phyloP scores from a whole-genome alignment of 2,888 invertebrate genomes.

The Nipponacmea schrenckii region DNA sequence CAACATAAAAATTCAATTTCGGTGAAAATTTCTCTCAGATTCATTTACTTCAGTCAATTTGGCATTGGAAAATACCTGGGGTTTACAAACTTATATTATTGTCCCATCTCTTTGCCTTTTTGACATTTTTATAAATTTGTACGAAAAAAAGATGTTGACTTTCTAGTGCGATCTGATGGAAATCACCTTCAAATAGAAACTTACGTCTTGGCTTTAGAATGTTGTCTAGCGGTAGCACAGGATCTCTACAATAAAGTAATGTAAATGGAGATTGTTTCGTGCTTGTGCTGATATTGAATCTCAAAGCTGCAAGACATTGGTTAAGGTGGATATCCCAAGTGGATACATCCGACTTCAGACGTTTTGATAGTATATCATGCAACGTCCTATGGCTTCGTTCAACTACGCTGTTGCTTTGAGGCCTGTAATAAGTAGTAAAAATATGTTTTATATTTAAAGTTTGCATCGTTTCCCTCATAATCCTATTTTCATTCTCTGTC shows the following conservation, averaged over 20 bases:
- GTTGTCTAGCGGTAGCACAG: conserved; percentile 29
- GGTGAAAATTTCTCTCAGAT: too few relatives aligned
- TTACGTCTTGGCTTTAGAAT: conserved; percentile 25
- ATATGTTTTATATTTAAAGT: neutral
- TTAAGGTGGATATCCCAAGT: conserved; percentile 32
- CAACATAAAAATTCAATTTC: too few relatives aligned
- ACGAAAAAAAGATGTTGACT: conserved; percentile 30
- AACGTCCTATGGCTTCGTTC: conserved; percentile 26
- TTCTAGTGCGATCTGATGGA: conserved; percentile 28
- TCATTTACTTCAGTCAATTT: too few relatives aligned
- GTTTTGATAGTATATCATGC: conserved; percentile 21
- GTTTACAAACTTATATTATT: too few relatives aligned
- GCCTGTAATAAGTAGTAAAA: conserved; percentile 13
- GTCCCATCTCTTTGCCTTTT: conserved; percentile 25
- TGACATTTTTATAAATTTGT: conserved; percentile 20
- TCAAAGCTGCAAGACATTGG: conserved; percentile 12
- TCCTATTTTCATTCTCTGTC: conserved; percentile 7
- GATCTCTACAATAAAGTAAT: conserved; percentile 30
- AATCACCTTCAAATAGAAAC: conserved; percentile 28
- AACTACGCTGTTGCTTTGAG: conserved; percentile 17
- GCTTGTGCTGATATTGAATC: neutral
- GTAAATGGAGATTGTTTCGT: conserved; percentile 21
- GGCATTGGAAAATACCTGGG: too few relatives aligned
- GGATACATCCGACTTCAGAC: conserved; percentile 14
- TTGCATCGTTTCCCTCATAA: conserved; percentile 4